Base-by-base conservation (phyloP, 2,888 invertebrate genomes). In the Nineta flava region DNA sequence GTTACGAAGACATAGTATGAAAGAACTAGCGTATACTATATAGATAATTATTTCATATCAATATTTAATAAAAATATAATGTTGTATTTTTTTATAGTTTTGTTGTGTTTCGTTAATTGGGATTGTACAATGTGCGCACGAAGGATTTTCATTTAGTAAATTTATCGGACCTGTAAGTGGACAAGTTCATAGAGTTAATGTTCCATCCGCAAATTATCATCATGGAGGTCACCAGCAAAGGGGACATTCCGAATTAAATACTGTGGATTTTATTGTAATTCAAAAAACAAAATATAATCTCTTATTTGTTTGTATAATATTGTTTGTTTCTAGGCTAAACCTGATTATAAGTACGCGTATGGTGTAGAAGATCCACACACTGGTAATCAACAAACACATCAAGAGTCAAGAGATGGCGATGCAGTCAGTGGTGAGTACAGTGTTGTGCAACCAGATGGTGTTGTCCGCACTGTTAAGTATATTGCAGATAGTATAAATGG, bases 111-210 rank as follows among this genome's bases (percentile, higher is more conserved):
- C 26, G 6, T 26, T 26, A 7, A 26, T 26, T 26, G 26, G 26
- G 26, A 7, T 26, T 7, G 26, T 26, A 7, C 26, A 26, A 7
- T 26, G 26, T 26, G 26, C 7, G 7, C 26, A 26, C 7, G 74
- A 76, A 32, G 79, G 81, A 46, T 82, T 77, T 60, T 82, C 82
- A 6, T 84, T 79, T 64, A 76, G 79, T 59, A 75, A 79, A 56
- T 84, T 84, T 65, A 76, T 75, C 60, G 84, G 84, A 9, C 85
- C 85, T 16, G 83, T 84, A 21, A 81, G 79, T 59, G 84, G 83
- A 1, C 69, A 74, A 58, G 74, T 77, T 44, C 62, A 70, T 7
- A 71, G 76, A 62, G 70, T 79, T 12, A 63, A 70, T 55, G 75
- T 78, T 1, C 70, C 74, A 10, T 71, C 72, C 5, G 68, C 69